A percentile compares a stretch with the other conserved stretches of the same genome.
These are phyloP conservation scores for Pelobates fuscus DNA, from an alignment of 2,113 vertebrate species.

Conservation along the genomic window DNA sequence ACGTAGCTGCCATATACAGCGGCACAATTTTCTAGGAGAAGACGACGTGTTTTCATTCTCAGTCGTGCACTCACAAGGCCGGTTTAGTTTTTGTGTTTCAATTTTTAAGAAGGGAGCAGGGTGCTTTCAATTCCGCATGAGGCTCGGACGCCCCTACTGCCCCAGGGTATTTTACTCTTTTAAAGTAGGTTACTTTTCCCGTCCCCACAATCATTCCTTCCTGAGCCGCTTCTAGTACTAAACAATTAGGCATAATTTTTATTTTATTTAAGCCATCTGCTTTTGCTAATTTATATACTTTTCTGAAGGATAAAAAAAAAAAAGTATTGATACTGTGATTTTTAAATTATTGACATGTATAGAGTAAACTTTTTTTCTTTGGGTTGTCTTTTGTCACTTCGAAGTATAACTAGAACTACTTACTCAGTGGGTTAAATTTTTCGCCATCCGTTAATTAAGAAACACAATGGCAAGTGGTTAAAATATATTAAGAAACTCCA, in stretches of 20 bases:
- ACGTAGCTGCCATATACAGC: constrained; percentile 70
- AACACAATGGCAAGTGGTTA: constrained; percentile 54
- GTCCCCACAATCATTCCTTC: constrained; percentile 58
- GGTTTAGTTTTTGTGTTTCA: constrained; percentile 52
- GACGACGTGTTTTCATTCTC: constrained; percentile 73
- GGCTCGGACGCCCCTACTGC: constrained; percentile 4
- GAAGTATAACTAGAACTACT: constrained; percentile 53
- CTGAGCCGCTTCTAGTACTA: constrained; percentile 55
- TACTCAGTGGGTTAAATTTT: constrained; percentile 53
- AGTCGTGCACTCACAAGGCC: constrained; percentile 65
- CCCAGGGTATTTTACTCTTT: constrained; percentile 30
- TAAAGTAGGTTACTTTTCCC: constrained; percentile 56
- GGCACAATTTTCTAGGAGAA: constrained; percentile 76
- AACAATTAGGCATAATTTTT: constrained; percentile 57
- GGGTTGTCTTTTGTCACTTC: constrained; percentile 67
- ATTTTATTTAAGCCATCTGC: constrained; percentile 63
- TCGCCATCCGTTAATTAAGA: constrained; percentile 44
- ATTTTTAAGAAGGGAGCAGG: constrained; percentile 59
- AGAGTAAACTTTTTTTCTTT: constrained; percentile 62
- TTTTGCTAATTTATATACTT: constrained; percentile 63
- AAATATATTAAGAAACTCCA: constrained; percentile 19
- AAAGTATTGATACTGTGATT: constrained; percentile 75
- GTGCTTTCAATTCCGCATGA: constrained; percentile 49
- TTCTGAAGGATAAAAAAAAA: constrained; percentile 62
- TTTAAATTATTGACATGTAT: constrained; percentile 71